Conservation (phyloP, 53 echinoderm and acorn worm genomes). For the Echinometra lucunter region DNA sequence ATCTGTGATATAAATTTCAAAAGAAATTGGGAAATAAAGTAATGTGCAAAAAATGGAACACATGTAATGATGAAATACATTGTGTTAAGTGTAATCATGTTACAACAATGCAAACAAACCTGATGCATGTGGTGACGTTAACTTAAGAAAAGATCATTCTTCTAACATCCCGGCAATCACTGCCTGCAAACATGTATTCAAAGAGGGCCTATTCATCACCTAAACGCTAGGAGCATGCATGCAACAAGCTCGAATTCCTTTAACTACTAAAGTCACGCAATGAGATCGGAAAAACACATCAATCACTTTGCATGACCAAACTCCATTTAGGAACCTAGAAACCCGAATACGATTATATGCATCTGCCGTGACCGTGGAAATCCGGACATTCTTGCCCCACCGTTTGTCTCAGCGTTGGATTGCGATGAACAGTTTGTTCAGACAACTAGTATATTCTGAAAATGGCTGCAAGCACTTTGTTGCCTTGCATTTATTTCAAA, state of each 20-base stretch:
- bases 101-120: not conserved
- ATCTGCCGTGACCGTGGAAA: not conserved
- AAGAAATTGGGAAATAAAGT: not conserved
- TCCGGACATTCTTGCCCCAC: not conserved
- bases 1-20: too few relatives aligned
- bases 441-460: not conserved
- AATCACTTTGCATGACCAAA: conserved; percentile 30
- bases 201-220: conserved; percentile 52
- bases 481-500: not conserved
- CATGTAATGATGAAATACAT: not conserved
- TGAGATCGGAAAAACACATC: conserved; percentile 56
- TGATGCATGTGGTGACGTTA: conserved; percentile 18
- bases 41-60: not conserved
- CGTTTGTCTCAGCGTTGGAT: not conserved
- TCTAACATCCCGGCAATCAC: conserved; percentile 22
- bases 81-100: not conserved
- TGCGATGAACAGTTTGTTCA: not conserved
- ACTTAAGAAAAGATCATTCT: conserved; percentile 5
- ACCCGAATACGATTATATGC: not conserved
- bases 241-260: conserved; percentile 45
- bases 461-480: not conserved
- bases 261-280: conserved; percentile 51
- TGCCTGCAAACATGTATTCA: conserved; percentile 22
- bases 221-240: conserved; percentile 45
- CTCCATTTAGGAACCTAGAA: conserved; percentile 56